These are phyloP conservation scores for Hycleus cichorii DNA, from an alignment of 1,140 invertebrate species.

Conservation along the genomic window DNA sequence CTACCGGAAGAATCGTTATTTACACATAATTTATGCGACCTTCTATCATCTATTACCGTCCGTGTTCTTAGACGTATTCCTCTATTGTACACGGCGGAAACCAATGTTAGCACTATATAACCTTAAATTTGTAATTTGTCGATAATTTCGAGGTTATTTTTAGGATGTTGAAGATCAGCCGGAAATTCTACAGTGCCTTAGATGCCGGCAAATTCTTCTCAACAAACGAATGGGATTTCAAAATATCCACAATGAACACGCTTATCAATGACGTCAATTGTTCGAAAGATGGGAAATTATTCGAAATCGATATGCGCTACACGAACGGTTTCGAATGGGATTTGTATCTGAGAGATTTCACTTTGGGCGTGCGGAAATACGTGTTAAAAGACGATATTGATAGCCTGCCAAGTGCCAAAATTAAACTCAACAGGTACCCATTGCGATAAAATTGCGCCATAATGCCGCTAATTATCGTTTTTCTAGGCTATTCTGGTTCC, in stretches of 20 bases:
- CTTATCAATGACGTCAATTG: conserved; percentile 53
- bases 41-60: conserved; percentile 73
- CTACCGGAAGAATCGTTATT: conserved; percentile 63
- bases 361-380: conserved; percentile 71
- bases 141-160: conserved; percentile 21
- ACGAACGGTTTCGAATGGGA: conserved; percentile 53
- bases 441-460: too few species aligned
- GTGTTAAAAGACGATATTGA: conserved; percentile 62
- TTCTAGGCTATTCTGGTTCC: too few species aligned
- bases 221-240: conserved; percentile 79
- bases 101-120: conserved; percentile 57
- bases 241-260: conserved; percentile 61
- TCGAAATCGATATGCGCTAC: conserved; percentile 51
- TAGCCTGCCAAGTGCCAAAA: too few species aligned
- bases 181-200: conserved; percentile 59
- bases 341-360: conserved; percentile 62
- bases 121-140: neutral
- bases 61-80: conserved; percentile 64
- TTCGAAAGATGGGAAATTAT: conserved; percentile 51
- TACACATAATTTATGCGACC: conserved; percentile 64
- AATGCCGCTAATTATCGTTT: too few species aligned
- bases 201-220: conserved; percentile 74
- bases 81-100: conserved; percentile 63
- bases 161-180: conserved; percentile 78
- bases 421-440: too few species aligned